These are phyloP conservation scores for Ailuropoda melanoleuca DNA, from an alignment of 2,113 vertebrate species.

Conservation along the genomic window DNA sequence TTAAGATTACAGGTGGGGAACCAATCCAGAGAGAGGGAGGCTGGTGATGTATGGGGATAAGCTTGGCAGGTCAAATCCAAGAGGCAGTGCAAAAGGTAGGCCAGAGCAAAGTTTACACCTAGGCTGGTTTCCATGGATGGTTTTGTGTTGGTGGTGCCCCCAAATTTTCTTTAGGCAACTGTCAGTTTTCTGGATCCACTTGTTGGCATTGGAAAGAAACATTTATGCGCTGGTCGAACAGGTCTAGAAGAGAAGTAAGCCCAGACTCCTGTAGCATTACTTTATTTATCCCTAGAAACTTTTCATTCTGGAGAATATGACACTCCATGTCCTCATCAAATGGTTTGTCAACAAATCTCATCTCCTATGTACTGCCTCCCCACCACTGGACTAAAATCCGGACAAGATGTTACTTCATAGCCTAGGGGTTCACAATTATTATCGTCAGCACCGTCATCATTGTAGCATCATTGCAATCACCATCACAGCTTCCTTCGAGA, in stretches of 20 bases:
- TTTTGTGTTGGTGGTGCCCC: neutral
- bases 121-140: neutral
- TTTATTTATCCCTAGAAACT: constrained; percentile 10
- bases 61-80: neutral
- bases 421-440: neutral
- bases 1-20: neutral
- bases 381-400: neutral
- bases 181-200: neutral
- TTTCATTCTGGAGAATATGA: neutral
- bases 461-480: no score
- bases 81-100: neutral
- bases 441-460: neutral
- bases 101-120: neutral
- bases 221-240: neutral
- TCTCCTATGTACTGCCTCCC: neutral
- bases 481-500: neutral
- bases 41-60: neutral
- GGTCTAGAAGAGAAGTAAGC: neutral
- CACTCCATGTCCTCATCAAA: neutral
- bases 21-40: neutral
- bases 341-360: neutral
- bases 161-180: neutral
- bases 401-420: neutral
- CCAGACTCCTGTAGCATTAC: neutral
- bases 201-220: neutral